phyloP scores from a whole-genome alignment of 2,797 vertebrate genomes.

The Xiphorhynchus erythropygius region DNA sequence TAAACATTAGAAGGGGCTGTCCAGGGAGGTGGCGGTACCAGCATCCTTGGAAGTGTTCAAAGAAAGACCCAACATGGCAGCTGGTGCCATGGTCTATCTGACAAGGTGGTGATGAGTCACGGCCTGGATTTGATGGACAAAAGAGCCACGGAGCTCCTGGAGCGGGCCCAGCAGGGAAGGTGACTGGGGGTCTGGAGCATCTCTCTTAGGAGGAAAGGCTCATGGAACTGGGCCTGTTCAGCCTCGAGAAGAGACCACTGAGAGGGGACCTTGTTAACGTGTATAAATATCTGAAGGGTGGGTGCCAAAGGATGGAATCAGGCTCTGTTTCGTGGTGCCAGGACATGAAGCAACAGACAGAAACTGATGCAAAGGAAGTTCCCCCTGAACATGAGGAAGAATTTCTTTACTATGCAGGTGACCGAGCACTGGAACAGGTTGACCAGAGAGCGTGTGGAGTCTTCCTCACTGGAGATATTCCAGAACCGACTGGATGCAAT shows the following conservation, averaged over 20 bases:
- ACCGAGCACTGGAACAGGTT: background rate
- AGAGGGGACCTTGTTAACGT: background rate
- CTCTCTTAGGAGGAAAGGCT: background rate
- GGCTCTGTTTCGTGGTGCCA: background rate
- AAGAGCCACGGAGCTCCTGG: background rate
- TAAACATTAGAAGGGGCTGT: background rate
- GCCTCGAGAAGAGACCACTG: background rate
- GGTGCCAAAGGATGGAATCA: background rate
- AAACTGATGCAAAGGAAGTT: background rate
- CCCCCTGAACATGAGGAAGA: background rate
- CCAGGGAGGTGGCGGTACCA: background rate
- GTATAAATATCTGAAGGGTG: fast-evolving
- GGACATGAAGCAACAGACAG: background rate
- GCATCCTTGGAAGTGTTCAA: background rate
- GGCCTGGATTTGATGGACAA: fast-evolving
- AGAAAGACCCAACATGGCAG: background rate
- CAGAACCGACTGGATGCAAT: background rate
- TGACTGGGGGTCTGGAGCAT: background rate
- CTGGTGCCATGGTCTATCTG: background rate
- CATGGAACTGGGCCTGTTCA: background rate
- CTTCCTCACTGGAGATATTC: background rate
- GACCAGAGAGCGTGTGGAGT: background rate
- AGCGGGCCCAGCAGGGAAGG: background rate
- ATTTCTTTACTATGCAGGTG: background rate
- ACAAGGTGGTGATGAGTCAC: background rate